These are phyloP conservation scores for Clarias macrocephalus DNA, from an alignment of 2,113 vertebrate genomes.

Conservation along the genomic window DNA sequence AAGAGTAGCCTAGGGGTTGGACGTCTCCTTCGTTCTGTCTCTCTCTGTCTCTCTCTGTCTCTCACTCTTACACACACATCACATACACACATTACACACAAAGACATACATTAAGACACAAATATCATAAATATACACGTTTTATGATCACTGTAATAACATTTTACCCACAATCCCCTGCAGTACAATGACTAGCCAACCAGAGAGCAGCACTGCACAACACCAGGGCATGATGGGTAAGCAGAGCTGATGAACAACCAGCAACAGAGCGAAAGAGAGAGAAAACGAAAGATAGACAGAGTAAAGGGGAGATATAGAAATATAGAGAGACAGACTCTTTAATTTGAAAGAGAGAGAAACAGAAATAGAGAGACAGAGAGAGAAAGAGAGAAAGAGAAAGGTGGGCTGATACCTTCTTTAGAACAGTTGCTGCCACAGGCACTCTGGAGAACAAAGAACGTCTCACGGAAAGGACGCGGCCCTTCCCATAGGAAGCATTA, in stretches of 20 bases:
- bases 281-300: slow-evolving; percentile 19
- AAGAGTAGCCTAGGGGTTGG: slow-evolving; percentile 20
- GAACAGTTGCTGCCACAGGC: slow-evolving; percentile 99
- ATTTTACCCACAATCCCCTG: slow-evolving; percentile 37
- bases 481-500: slow-evolving; percentile 90
- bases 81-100: slow-evolving; percentile 7
- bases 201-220: slow-evolving; percentile 47
- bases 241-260: slow-evolving; percentile 49
- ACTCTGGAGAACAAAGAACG: slow-evolving; percentile 98
- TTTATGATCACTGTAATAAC: background rate
- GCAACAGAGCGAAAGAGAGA: slow-evolving; percentile 34
- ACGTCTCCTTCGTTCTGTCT: background rate
- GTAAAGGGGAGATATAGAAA: slow-evolving; percentile 19
- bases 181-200: slow-evolving; percentile 41
- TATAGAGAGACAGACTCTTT: slow-evolving; percentile 1
- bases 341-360: background rate
- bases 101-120: slow-evolving; percentile 14
- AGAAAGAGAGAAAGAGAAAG: slow-evolving; percentile 17
- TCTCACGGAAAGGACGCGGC: slow-evolving; percentile 96
- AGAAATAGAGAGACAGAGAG: slow-evolving; percentile 35
- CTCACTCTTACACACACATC: slow-evolving; percentile 17
- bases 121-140: background rate
- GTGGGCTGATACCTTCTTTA: slow-evolving; percentile 93
- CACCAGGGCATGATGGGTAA: slow-evolving; percentile 51
- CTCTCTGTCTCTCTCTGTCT: background rate